phyloP scores from a whole-genome alignment of 1,140 invertebrate species.

The Papilio aristodemus region DNA sequence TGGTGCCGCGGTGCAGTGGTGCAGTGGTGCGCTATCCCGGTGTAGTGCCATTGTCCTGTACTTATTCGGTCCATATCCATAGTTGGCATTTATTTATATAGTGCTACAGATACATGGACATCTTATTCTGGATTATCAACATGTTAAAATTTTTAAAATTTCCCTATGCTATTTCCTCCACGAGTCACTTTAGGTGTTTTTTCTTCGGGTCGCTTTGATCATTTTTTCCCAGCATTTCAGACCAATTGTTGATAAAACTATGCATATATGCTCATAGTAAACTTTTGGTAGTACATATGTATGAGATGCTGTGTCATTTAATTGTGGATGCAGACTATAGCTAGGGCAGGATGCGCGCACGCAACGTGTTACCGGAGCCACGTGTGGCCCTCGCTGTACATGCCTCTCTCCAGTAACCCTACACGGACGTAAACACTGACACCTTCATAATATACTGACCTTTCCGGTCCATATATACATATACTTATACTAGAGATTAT shows the following conservation, averaged over 20 bases:
- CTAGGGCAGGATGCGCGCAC: neutral
- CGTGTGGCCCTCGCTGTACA: neutral
- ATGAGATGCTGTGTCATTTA: no score
- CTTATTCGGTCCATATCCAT: neutral
- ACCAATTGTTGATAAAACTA: no score
- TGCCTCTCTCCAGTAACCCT: neutral
- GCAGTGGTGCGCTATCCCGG: conserved; percentile 3
- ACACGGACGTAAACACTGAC: neutral
- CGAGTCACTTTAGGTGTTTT: no score
- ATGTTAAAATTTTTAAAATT: no score
- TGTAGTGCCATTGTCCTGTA: neutral
- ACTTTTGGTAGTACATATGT: no score
- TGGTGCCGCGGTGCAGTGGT: conserved; percentile 8
- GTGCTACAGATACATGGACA: no score
- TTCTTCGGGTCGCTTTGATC: no score
- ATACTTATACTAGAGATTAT: no score
- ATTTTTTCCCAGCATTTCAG: no score
- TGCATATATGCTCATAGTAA: no score
- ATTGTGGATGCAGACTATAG: neutral
- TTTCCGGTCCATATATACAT: neutral
- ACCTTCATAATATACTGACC: neutral
- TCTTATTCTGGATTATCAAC: no score
- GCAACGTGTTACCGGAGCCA: neutral
- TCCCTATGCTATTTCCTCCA: no score
- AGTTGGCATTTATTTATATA: neutral